phyloP scores from a whole-genome alignment of 2,888 invertebrate genomes.

The Lamellibrachia columna region DNA sequence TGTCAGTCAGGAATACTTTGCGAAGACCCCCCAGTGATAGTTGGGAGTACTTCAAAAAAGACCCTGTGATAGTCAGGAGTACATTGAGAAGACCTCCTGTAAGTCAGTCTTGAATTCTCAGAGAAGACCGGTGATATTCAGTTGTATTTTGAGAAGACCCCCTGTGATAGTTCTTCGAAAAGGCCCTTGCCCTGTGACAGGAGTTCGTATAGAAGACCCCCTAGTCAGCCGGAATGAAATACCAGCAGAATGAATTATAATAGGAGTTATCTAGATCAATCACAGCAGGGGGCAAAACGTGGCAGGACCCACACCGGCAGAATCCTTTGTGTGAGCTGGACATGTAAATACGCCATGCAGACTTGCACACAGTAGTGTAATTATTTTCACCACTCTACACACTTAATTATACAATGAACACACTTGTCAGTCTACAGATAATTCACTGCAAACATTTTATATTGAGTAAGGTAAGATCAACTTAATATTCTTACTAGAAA shows the following conservation, averaged over 20 bases:
- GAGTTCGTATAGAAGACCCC: no score
- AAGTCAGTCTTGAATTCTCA: no score
- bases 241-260: background rate
- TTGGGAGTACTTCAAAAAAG: no score
- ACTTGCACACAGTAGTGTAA: background rate
- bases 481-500: background rate
- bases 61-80: no score
- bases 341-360: background rate
- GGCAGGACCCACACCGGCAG: background rate
- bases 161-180: background rate
- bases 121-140: background rate
- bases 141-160: background rate
- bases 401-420: conserved; percentile 6
- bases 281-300: background rate
- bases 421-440: background rate
- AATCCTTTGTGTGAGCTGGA: conserved; percentile 1
- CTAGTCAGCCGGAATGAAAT: background rate
- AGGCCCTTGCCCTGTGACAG: no score
- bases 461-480: background rate
- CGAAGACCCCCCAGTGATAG: no score
- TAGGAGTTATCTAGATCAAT: background rate
- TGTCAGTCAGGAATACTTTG: no score
- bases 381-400: background rate
- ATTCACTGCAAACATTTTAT: background rate
- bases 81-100: no score